Evolutionary conservation across 2,113 vertebrate species (phyloP).

Genomic region (Sakesphorus luctuosus): DNA sequence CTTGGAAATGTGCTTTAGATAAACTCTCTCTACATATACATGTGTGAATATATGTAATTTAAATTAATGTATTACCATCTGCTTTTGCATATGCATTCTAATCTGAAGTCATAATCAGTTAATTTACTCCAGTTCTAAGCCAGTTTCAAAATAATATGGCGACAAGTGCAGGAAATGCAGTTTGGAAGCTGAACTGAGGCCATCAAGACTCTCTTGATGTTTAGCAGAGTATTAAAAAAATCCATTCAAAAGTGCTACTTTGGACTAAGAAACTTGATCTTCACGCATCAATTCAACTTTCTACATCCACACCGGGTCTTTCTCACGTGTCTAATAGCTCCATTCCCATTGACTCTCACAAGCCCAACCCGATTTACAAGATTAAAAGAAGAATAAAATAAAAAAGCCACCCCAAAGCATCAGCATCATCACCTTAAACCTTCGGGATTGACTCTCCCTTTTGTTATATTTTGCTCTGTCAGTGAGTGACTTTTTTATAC

Average conservation of each 20-base stretch:
- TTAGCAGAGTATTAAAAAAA: neutral
- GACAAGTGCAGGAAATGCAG: neutral
- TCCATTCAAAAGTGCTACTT: neutral
- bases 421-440: neutral
- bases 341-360: neutral
- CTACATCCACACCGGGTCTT: neutral
- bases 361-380: neutral
- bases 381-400: neutral
- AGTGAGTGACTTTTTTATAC: neutral
- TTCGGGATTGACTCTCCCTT: neutral
- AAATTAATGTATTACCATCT: neutral
- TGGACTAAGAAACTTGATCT: neutral
- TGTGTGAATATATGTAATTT: neutral
- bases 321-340: neutral
- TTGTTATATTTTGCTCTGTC: neutral
- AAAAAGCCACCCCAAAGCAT: rapidly evolving
- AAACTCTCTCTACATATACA: neutral
- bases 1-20: neutral
- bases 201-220: neutral
- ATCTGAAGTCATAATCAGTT: neutral
- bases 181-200: neutral
- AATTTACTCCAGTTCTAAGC: neutral
- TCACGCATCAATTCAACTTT: neutral
- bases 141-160: neutral
- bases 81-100: neutral